Evolutionary conservation across 2,797 vertebrate species (phyloP).

Genomic region (Dendrocincla tyrannina): DNA sequence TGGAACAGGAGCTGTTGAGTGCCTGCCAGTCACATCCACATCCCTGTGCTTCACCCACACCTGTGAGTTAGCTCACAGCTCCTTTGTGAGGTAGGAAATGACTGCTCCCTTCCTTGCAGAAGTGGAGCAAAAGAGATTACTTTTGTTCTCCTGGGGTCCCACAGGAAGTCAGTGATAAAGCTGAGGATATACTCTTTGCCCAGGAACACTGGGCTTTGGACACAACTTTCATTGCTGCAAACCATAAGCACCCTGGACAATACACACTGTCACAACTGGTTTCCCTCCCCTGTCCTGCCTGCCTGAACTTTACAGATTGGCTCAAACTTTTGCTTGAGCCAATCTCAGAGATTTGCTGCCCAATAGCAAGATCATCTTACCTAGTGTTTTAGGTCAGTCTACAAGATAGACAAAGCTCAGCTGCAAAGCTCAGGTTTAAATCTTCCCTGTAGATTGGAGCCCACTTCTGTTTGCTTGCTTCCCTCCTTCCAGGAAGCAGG

Average conservation of each 20-base stretch:
- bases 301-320: not conserved
- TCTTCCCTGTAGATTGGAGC: not conserved
- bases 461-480: not conserved
- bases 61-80: not conserved
- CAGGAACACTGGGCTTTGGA: not conserved
- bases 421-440: not conserved
- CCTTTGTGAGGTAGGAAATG: conserved; percentile 17
- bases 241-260: not conserved
- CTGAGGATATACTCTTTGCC: not conserved
- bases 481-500: not conserved
- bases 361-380: not conserved
- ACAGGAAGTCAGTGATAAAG: not conserved
- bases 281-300: not conserved
- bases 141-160: not conserved
- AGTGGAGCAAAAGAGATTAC: not conserved
- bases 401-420: not conserved
- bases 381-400: not conserved
- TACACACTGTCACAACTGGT: not conserved
- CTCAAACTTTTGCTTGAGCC: not conserved
- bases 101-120: not conserved
- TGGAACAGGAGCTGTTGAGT: not conserved
- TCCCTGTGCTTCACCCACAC: rapidly evolving
- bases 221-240: not conserved
- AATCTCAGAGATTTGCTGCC: not conserved
- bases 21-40: not conserved